Conservation (phyloP, 2,797 vertebrate genomes). For the Enteromius argenteus region DNA sequence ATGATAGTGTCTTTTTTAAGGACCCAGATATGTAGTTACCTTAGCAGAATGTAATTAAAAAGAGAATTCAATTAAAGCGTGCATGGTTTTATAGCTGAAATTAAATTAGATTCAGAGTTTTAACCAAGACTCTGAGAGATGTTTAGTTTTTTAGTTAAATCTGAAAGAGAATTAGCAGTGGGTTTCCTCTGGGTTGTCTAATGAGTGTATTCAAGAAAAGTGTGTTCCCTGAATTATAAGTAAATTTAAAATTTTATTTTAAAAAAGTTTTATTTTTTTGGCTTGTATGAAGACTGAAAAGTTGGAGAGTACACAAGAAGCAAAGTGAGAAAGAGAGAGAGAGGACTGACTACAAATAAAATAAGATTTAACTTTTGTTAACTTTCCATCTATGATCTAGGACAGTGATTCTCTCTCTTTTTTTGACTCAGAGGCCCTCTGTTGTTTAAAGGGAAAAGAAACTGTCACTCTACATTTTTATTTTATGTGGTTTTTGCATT, state of each 20-base stretch:
- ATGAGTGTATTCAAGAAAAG: background rate
- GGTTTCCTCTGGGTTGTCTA: background rate
- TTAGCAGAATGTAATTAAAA: slow-evolving; percentile 10
- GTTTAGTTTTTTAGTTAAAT: slow-evolving; percentile 1
- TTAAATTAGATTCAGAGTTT: slow-evolving; percentile 13
- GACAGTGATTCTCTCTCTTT: background rate
- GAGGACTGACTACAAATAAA: background rate
- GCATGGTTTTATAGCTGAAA: background rate
- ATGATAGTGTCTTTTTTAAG: background rate
- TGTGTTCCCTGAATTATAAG: background rate
- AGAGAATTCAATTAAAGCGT: background rate
- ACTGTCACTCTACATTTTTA: background rate
- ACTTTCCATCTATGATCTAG: background rate
- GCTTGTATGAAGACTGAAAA: background rate
- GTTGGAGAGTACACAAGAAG: background rate
- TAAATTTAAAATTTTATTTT: background rate
- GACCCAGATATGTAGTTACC: background rate
- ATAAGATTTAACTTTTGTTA: background rate
- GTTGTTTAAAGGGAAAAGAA: background rate
- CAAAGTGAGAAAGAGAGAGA: background rate
- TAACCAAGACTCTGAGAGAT: background rate
- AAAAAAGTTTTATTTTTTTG: background rate
- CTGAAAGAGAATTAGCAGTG: background rate
- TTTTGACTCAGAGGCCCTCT: background rate
- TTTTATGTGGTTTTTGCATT: background rate